Evolutionary conservation across 1,140 invertebrate species (phyloP).

Genomic region (Tetramorium simillimum): DNA sequence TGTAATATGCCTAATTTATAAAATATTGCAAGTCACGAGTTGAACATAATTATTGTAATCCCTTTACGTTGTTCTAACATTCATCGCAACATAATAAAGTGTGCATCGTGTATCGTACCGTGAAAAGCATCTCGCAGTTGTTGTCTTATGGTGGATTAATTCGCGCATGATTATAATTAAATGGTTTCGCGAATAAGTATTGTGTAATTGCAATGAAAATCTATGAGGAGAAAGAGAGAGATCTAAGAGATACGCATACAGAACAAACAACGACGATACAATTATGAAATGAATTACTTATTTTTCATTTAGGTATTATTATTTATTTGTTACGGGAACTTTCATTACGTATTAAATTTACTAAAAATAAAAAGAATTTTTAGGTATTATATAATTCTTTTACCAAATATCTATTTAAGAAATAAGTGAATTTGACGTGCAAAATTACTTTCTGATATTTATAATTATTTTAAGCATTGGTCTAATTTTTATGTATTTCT

Average conservation of each 20-base stretch:
- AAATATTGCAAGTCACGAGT: conserved; percentile 2
- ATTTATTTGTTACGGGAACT: neutral
- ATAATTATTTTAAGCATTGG: neutral
- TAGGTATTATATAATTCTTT: neutral
- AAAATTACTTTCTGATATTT: neutral
- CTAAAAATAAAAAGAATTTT: neutral
- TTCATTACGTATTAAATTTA: neutral
- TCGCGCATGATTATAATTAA: neutral
- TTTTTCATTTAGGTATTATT: neutral
- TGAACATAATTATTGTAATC: neutral
- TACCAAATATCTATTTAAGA: neutral
- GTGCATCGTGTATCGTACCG: neutral
- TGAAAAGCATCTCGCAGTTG: neutral
- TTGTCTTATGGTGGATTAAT: neutral
- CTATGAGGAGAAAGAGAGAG: neutral
- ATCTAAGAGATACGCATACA: neutral
- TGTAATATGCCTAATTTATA: conserved; percentile 18
- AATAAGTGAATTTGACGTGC: neutral
- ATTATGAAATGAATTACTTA: neutral
- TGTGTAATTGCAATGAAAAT: neutral
- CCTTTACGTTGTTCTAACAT: neutral
- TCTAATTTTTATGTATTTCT: neutral
- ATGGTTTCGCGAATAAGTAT: neutral
- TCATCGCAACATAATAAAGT: neutral
- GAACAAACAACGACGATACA: neutral